Evolutionary conservation across 2,113 vertebrate species (phyloP).

Genomic region (Noctilio leporinus): DNA sequence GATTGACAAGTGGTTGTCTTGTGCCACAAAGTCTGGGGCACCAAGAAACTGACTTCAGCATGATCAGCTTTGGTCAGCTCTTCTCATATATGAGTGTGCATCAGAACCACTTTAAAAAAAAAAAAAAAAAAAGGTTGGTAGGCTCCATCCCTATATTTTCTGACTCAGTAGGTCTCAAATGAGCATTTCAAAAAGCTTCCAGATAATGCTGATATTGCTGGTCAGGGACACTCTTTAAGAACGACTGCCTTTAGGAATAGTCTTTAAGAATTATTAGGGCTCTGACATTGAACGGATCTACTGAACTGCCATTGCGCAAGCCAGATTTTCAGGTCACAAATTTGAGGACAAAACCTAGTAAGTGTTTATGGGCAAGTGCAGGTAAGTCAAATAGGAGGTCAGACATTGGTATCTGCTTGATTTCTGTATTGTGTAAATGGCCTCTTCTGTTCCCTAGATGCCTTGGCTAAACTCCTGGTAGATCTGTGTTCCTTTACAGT

Average conservation of each 20-base stretch:
- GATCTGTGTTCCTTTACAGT: constrained; percentile 24
- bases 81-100: not conserved
- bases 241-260: not conserved
- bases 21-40: not conserved
- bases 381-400: not conserved
- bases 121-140: not conserved
- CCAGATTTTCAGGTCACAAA: not conserved
- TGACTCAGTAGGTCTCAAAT: not conserved
- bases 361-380: not conserved
- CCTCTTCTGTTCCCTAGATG: not conserved
- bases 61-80: not conserved
- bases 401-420: not conserved
- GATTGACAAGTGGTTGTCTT: not conserved
- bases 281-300: not conserved
- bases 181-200: not conserved
- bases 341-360: not conserved
- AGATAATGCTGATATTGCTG: not conserved
- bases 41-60: not conserved
- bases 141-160: not conserved
- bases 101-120: not conserved
- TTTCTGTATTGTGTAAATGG: not conserved
- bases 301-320: not conserved
- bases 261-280: not conserved
- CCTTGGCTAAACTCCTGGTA: not conserved
- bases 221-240: not conserved